Base-by-base conservation (phyloP, 37 sponge, comb jelly and placozoan species). In the Dysidea cf. avara region DNA sequence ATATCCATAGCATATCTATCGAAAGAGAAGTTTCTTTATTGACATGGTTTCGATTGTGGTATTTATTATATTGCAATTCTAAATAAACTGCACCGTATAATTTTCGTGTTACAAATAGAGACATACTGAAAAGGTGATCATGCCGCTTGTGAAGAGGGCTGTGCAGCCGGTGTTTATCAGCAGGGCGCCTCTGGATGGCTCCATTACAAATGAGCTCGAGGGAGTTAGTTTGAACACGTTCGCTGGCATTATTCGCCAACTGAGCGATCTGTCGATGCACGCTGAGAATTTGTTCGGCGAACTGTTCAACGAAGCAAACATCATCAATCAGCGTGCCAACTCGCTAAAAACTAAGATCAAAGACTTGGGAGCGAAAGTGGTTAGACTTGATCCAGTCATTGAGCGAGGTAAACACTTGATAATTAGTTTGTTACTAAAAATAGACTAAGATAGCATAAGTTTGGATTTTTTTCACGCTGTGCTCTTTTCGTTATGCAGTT, bases 201-300 rank as follows among this genome's bases (percentile, higher is more conserved):
- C 49, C 2, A 71, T 92, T 13, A 81, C 82, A 35, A 85, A 92
- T 69, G 96, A 95, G 68, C 68, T 95, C 46, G 93, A 95, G 61
- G 89, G 92, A 0, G 86, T 92, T 13, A 71, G 79, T 16, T 73
- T 86, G n/a, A 84, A 87, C 60, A 83, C 92, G 3, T 82, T 95
- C 28, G 89, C 89, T 0, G 93, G 89, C 7, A 60, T 95, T 22
- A 92, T 95, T 25, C 80, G 80, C 20, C 96, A 95, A 69, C 69
- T 95, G 56, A 88, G 89, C 65, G 72, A 73, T 32, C 81, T 95
- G 58, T 81, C 93, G 20, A 87, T 81, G 55, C 96, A 95, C 50
- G 89, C 96, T 5, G 96, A 95, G 83, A 86, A 87, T 38, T 67
- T 95, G 46, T 95, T 95, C 63, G 86, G 88, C 31, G 96, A 95